phyloP scores from a whole-genome alignment of 2,888 invertebrate genomes.

The Ophion slaviceki region DNA sequence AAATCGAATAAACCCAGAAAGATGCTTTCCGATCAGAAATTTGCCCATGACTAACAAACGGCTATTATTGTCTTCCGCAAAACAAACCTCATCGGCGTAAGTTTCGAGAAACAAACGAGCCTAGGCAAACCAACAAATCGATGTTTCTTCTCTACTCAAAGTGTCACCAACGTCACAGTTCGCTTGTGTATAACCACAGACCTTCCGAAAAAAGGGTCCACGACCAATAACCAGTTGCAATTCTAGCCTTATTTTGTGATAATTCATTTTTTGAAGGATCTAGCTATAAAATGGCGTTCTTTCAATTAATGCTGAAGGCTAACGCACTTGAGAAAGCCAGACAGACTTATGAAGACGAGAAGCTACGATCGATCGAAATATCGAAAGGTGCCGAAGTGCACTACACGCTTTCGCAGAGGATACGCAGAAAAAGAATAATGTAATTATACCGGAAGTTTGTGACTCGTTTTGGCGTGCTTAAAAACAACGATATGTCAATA shows the following conservation, averaged over 20 bases:
- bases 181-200: slow-evolving; percentile 24
- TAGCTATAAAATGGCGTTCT: slow-evolving; percentile 84
- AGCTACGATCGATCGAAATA: slow-evolving; percentile 85
- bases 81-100: no score
- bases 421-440: slow-evolving; percentile 81
- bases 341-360: slow-evolving; percentile 85
- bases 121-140: no score
- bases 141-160: no score
- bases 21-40: slow-evolving; percentile 12
- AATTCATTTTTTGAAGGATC: slow-evolving; percentile 18
- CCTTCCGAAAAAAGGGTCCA: not conserved
- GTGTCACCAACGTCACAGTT: slow-evolving; percentile 16
- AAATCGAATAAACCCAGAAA: slow-evolving; percentile 18
- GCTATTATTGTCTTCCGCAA: no score
- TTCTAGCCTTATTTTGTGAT: slow-evolving; percentile 30
- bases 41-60: no score
- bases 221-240: slow-evolving; percentile 1
- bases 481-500: not conserved
- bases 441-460: slow-evolving; percentile 57
- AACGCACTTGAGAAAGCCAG: slow-evolving; percentile 84
- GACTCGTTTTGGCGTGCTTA: not conserved
- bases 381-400: slow-evolving; percentile 83
- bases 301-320: slow-evolving; percentile 86
- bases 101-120: no score
- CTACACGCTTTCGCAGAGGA: slow-evolving; percentile 84